Percentiles rank a stretch among this genome's conserved stretches.
Conservation (phyloP, 2,113 vertebrate genomes). For the Triplophysa dalaica region DNA sequence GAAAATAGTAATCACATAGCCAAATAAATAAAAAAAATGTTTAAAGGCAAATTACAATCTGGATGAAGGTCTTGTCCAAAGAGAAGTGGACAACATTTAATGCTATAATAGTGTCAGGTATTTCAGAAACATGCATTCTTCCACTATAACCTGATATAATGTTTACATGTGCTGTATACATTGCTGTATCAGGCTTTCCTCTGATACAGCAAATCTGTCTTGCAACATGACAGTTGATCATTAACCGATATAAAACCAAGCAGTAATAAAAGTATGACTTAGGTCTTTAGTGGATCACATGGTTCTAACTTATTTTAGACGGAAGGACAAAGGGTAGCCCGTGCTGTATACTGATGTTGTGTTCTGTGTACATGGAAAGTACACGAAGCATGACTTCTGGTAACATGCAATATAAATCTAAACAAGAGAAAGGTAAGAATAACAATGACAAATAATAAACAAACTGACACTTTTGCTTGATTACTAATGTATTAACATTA, state of each 20-base stretch:
- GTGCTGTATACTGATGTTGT: not conserved
- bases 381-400: not conserved
- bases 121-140: constrained; percentile 18
- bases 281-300: constrained; percentile 31
- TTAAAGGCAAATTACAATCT: not conserved
- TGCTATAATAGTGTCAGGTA: not conserved
- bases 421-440: not conserved
- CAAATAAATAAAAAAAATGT: not conserved
- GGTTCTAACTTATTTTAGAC: constrained; percentile 18
- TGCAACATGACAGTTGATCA: constrained; percentile 25
- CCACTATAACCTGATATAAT: not conserved
- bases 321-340: constrained; percentile 22
- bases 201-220: constrained; percentile 27
- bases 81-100: not conserved
- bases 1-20: not conserved
- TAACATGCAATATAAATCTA: not conserved
- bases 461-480: not conserved
- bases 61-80: not conserved
- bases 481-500: not conserved
- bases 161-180: constrained; percentile 4
- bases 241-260: constrained; percentile 36
- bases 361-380: not conserved
- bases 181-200: constrained; percentile 7
- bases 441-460: not conserved
- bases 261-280: constrained; percentile 19